Base-by-base conservation (phyloP, 2,797 vertebrate genomes). In the Xenopus petersii region DNA sequence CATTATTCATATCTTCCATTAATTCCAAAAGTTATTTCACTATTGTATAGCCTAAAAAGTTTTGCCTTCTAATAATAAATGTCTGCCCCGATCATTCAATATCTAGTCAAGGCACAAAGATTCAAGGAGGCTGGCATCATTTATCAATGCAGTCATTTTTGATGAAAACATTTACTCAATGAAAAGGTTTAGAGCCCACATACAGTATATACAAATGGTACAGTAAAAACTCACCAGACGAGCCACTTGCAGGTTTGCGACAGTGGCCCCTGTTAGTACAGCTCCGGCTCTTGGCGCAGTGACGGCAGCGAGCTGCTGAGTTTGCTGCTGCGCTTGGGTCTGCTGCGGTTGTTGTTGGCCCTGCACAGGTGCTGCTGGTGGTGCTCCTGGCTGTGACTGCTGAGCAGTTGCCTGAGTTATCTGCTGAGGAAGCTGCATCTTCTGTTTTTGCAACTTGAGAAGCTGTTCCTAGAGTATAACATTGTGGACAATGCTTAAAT, bases 371-470 rank as follows among this genome's bases (percentile, higher is more conserved):
- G 82, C 61, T 0, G 83, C 10, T 12, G 59, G 61, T 8, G 46
- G 36, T 13, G 30, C 47, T 1, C 81, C 82, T 0, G 81, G 72
- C 4, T 82, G 85, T 59, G 85, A 64, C 64, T 81, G 83, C 0
- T 81, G 91, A 71, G 63, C 17, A 12, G 48, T 56, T n/a, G 75
- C 24, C 55, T 79, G 77, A 11, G 67, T 12, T 47, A 71, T 56
- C 84, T 81, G 84, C 81, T 93, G 91, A 7, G 91, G 86, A 10
- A 94, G 88, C 87, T 96, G 95, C 83, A 97, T 76, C 75, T 98
- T 98, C 80, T 96, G 96, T 80, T 98, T 98, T 80, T 95, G 94
- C 82, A 96, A 84, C 83, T 98, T 96, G 36, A 98, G 77, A 74
- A 93, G 85, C 82, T 97, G 86, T 51, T 95, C 95, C 94, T 96